Conservation (phyloP, 2,797 vertebrate species). For the Danio tinwini region DNA sequence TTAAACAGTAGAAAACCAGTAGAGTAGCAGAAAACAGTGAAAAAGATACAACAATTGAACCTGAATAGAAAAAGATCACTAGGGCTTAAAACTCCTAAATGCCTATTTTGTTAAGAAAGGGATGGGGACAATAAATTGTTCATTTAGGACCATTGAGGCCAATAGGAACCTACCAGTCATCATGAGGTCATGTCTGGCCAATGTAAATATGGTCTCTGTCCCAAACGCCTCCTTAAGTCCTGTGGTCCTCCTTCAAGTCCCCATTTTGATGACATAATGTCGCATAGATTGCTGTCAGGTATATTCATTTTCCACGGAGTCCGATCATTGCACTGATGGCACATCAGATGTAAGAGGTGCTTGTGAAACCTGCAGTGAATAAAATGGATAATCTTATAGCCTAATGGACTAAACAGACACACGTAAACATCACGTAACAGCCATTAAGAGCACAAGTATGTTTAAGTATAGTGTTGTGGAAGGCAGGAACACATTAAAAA, state of each 20-base stretch:
- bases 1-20: too few species aligned
- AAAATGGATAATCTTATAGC: neutral
- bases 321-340: neutral
- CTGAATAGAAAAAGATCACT: conserved; percentile 45
- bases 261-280: neutral
- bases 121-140: conserved; percentile 39
- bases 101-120: conserved; percentile 43
- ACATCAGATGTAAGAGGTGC: neutral
- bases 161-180: conserved; percentile 5
- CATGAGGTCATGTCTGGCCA: conserved; percentile 58
- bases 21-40: conserved; percentile 1
- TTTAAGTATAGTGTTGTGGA: neutral
- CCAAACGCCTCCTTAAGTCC: neutral
- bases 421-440: neutral
- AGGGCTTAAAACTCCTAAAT: conserved; percentile 48
- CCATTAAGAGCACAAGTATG: neutral
- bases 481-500: neutral
- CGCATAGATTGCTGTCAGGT: neutral
- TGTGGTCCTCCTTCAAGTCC: neutral
- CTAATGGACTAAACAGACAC: neutral
- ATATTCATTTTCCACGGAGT: neutral
- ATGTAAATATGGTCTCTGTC: conserved; percentile 30
- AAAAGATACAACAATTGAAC: conserved; percentile 14
- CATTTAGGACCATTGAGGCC: conserved; percentile 20
- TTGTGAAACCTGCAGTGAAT: conserved; percentile 4